phyloP scores from a whole-genome alignment of 1,140 invertebrate genomes.

The Nylanderia fulva region DNA sequence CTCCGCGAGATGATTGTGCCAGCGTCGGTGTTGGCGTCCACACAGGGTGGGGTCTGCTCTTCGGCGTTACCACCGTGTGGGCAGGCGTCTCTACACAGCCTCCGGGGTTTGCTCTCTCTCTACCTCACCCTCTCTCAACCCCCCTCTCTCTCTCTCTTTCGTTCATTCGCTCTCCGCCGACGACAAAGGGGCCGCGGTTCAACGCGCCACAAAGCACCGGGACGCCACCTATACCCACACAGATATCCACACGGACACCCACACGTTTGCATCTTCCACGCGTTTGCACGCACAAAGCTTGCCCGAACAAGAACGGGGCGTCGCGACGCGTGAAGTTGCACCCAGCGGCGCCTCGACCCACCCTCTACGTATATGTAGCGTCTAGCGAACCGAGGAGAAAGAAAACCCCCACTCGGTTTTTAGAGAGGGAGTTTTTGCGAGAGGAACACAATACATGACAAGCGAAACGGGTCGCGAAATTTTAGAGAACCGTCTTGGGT shows the following conservation, averaged over 20 bases:
- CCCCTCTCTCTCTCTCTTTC: slow-evolving; percentile 18
- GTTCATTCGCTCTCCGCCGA: slow-evolving; percentile 58
- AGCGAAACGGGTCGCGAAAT: background rate
- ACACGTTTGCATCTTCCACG: slow-evolving; percentile 18
- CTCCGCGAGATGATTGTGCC: slow-evolving; percentile 82
- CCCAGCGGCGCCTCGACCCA: slow-evolving; percentile 66
- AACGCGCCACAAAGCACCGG: slow-evolving; percentile 85
- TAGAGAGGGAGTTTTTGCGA: background rate
- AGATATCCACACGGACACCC: background rate
- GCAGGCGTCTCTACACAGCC: slow-evolving; percentile 77
- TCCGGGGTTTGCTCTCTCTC: slow-evolving; percentile 68
- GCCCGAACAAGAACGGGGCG: slow-evolving; percentile 70
- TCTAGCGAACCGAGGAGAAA: slow-evolving; percentile 68
- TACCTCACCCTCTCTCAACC: slow-evolving; percentile 1
- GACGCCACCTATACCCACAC: slow-evolving; percentile 77
- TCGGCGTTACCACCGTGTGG: slow-evolving; percentile 70
- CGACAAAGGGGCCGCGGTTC: slow-evolving; percentile 84
- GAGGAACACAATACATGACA: background rate
- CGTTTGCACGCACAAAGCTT: slow-evolving; percentile 45
- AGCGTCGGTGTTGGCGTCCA: slow-evolving; percentile 64
- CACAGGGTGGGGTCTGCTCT: slow-evolving; percentile 68
- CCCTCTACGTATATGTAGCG: slow-evolving; percentile 64
- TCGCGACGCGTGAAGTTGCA: slow-evolving; percentile 81
- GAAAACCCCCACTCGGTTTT: slow-evolving; percentile 1
- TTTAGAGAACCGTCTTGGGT: background rate